Conservation (phyloP, 2,888 invertebrate species). For the Drosophila algonquin region DNA sequence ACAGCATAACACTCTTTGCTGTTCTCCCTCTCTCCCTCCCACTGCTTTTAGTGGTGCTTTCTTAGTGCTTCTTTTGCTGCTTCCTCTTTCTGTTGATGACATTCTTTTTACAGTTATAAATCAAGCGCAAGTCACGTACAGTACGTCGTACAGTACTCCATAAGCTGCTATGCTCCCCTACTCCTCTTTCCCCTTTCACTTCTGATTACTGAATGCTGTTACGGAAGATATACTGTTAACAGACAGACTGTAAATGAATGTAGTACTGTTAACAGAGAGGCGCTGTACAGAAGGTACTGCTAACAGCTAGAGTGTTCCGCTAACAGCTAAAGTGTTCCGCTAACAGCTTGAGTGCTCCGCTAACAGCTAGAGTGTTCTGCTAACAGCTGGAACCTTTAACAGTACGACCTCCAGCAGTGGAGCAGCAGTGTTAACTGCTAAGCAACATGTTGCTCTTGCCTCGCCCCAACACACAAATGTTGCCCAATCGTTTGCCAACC, state of each 20-base stretch:
- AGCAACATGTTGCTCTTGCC: slow-evolving; percentile 6
- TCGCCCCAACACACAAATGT: slow-evolving; percentile 1
- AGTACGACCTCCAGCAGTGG: too few relatives aligned
- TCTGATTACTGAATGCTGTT: not conserved
- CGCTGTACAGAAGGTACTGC: too few relatives aligned
- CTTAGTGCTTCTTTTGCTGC: slow-evolving; percentile 29
- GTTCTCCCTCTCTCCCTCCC: not conserved
- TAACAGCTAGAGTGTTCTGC: too few relatives aligned
- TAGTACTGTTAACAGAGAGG: not conserved
- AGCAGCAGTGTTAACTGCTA: too few relatives aligned
- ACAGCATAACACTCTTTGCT: slow-evolving; percentile 12
- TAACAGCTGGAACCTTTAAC: not conserved
- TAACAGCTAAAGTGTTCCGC: too few relatives aligned
- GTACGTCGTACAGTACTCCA: slow-evolving; percentile 3
- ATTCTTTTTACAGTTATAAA: slow-evolving; percentile 67
- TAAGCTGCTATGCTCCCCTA: not conserved
- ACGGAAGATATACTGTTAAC: not conserved
- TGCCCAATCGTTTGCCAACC: not conserved
- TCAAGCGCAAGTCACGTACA: slow-evolving; percentile 68
- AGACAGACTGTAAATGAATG: not conserved
- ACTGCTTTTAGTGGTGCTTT: not conserved
- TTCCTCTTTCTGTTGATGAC: slow-evolving; percentile 54
- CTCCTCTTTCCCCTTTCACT: not conserved
- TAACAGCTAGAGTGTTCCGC: too few relatives aligned
- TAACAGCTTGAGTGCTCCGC: too few relatives aligned